Evolutionary conservation across 2,797 vertebrate species (phyloP), one percentile per base, ranked within the genome.

Genomic region (Anguilla pacifica): DNA sequence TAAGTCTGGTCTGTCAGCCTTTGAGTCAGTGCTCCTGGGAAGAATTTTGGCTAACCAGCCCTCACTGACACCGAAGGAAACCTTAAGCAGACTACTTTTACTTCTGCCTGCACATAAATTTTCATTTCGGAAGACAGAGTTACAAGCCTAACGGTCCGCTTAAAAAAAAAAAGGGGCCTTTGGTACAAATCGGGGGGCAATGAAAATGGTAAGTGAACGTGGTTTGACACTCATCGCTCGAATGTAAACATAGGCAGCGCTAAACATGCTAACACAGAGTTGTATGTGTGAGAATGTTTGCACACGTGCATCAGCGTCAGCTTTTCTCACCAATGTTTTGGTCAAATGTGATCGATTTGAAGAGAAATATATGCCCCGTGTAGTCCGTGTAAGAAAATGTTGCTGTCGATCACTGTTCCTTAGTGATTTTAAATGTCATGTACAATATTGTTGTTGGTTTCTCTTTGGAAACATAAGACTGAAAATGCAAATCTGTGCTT

Each of bases 71-170:
- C 74, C 51, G 74, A 79, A 82, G 59, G 79, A 86, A 88, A 51
- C 49, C 74, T 53, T 55, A 61, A 67, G 57, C 74, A 83, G 57
- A 53, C 74, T 86, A 82, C 64, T 85, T 88, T 82, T 82, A 81
- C 74, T 70, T 39, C 43, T 2, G 61, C 6, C 19, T 2, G 55
- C 25, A 64, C 72, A 86, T 86, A 86, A 88, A 88, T 88, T 77
- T 70, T 39, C 72, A 77, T 81, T 25, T 67, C 87, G 19, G 39
- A 39, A 57, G 83, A 81, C 70, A 88, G 70, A 31, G 79, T 88
- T 82, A 88, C 57, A 86, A 74, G 84, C 25, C 84, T 39, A 19
- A 64, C 25, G 10, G 35, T 22, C n/a, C 17, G 7, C 64, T 85
- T 85, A n/a, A n/a, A n/a, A 22, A 57, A 85, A 77, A 35, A 39